Conservation (phyloP, 2,797 vertebrate genomes). For the Cheirogaleus major region DNA sequence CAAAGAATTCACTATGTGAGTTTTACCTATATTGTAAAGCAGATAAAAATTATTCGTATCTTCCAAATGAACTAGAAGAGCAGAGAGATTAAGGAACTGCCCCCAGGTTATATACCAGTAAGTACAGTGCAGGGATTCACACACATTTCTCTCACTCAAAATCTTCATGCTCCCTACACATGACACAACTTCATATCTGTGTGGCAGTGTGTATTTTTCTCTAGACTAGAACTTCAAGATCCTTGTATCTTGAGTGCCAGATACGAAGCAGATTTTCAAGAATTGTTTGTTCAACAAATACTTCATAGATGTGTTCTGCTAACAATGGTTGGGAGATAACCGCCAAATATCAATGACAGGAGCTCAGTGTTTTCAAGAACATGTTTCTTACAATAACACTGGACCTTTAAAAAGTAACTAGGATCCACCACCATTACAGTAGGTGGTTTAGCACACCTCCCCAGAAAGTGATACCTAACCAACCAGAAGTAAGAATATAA, state of each 20-base stretch:
- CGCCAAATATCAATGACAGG: neutral
- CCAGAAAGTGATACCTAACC: neutral
- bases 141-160: fast-evolving
- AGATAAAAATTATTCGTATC: neutral
- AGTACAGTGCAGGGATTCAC: neutral
- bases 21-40: neutral
- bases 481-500: neutral
- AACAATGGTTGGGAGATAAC: neutral
- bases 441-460: neutral
- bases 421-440: neutral
- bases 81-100: neutral
- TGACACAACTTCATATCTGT: neutral
- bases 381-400: neutral
- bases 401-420: neutral
- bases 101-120: fast-evolving
- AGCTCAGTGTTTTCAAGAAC: neutral
- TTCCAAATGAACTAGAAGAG: neutral
- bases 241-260: neutral
- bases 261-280: neutral
- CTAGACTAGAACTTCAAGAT: neutral
- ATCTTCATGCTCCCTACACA: neutral
- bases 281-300: neutral
- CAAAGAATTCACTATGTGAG: neutral
- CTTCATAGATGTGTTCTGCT: neutral
- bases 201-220: neutral